Conservation (phyloP, 2,797 vertebrate genomes). For the Austrolebias charrua region DNA sequence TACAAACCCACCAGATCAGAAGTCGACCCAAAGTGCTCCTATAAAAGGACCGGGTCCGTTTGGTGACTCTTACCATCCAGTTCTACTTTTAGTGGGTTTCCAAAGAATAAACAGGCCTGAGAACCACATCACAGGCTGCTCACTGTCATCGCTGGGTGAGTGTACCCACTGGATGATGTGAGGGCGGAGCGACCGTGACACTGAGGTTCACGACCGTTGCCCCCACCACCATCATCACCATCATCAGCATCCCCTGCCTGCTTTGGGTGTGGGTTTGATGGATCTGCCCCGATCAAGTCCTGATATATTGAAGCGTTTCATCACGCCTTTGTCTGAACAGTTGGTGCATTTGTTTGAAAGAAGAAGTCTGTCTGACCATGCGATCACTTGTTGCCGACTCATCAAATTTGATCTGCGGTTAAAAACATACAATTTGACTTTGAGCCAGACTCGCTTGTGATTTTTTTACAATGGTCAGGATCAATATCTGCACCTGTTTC, state of each 20-base stretch:
- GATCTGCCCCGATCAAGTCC: slow-evolving; percentile 28
- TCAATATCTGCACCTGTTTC: no score
- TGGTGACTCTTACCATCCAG: slow-evolving; percentile 71
- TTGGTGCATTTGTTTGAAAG: neutral
- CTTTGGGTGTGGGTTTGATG: slow-evolving; percentile 60
- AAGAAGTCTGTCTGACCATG: neutral
- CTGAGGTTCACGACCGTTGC: slow-evolving; percentile 58
- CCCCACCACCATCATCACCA: slow-evolving; percentile 9
- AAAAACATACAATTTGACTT: no score
- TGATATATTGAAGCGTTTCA: slow-evolving; percentile 17
- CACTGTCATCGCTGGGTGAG: slow-evolving; percentile 78
- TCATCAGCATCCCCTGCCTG: slow-evolving; percentile 27
- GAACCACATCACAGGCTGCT: slow-evolving; percentile 77
- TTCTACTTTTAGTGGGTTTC: slow-evolving; percentile 79
- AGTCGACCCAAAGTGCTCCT: slow-evolving; percentile 72
- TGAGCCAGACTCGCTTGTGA: no score
- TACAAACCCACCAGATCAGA: slow-evolving; percentile 78
- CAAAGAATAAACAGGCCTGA: slow-evolving; percentile 78
- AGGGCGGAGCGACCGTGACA: slow-evolving; percentile 74
- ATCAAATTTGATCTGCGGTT: slow-evolving; percentile 6
- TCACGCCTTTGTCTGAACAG: slow-evolving; percentile 8
- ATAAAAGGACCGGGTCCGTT: slow-evolving; percentile 72
- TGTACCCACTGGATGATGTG: slow-evolving; percentile 77
- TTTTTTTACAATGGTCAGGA: no score
- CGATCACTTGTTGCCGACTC: slow-evolving; percentile 8